Evolutionary conservation across 2,888 invertebrate species (phyloP).

Genomic region (Sesia bembeciformis): DNA sequence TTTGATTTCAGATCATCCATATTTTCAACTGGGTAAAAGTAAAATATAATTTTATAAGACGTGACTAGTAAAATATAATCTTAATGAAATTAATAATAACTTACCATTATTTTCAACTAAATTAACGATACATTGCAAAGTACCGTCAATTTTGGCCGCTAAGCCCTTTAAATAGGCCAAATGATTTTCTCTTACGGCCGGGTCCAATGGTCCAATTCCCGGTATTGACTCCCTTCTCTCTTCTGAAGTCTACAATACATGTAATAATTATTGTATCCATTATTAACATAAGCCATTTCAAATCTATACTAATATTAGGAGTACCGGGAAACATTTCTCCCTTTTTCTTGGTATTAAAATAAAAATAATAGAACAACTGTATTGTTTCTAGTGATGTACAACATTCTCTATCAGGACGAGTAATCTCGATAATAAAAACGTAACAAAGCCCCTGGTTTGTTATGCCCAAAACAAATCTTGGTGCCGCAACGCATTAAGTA

Average conservation of each 20-base stretch:
- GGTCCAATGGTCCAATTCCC: conserved; percentile 22
- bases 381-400: too few species aligned
- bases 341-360: too few species aligned
- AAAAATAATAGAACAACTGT: too few species aligned
- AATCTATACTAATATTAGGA: too few species aligned
- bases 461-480: too few species aligned
- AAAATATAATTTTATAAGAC: background rate
- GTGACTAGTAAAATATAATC: background rate
- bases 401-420: too few species aligned
- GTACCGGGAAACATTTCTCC: too few species aligned
- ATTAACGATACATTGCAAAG: conserved; percentile 19
- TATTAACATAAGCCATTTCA: too few species aligned
- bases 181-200: conserved; percentile 32
- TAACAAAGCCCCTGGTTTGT: too few species aligned
- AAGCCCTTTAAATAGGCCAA: conserved; percentile 29
- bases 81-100: background rate
- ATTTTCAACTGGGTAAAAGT: conserved; percentile 12
- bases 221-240: background rate
- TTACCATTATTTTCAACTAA: conserved; percentile 21
- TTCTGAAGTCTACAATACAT: background rate
- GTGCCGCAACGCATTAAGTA: too few species aligned
- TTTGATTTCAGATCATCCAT: conserved; percentile 82
- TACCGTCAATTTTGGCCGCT: conserved; percentile 26
- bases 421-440: too few species aligned
- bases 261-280: too few species aligned